Conservation (phyloP, 2,888 invertebrate genomes). For the Tetanocera ferruginea region DNA sequence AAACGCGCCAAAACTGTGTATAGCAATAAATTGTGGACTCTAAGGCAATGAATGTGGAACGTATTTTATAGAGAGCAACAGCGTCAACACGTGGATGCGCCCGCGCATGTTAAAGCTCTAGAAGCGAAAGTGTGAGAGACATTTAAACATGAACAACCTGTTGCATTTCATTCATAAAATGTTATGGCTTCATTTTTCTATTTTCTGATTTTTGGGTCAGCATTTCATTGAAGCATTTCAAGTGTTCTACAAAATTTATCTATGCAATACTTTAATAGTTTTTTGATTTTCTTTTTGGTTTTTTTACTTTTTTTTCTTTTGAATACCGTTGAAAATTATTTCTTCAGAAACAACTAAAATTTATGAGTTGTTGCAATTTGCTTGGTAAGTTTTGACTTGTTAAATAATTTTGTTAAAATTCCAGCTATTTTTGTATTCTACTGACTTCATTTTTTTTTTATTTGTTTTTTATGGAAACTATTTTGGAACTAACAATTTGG, state of each 20-base stretch:
- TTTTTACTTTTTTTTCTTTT: neutral
- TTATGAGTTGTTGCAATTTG: too few species aligned
- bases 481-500: too few species aligned
- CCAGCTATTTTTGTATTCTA: too few species aligned
- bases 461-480: too few species aligned
- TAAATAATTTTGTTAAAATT: too few species aligned
- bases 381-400: too few species aligned
- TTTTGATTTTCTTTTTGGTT: neutral
- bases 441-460: too few species aligned
- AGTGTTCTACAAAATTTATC: too few species aligned
- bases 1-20: constrained; percentile 10
- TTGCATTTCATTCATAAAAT: constrained; percentile 15
- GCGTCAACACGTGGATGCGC: neutral
- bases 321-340: too few species aligned
- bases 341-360: too few species aligned
- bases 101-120: neutral
- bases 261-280: neutral
- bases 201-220: neutral
- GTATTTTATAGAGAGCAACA: neutral
- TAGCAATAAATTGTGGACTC: neutral
- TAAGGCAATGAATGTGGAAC: neutral
- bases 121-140: too few species aligned
- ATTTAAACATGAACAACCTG: constrained; percentile 19
- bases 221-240: neutral
- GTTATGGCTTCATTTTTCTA: neutral